Evolutionary conservation across 2,797 vertebrate genomes (phyloP).

Genomic region (Manis crassicaudata): DNA sequence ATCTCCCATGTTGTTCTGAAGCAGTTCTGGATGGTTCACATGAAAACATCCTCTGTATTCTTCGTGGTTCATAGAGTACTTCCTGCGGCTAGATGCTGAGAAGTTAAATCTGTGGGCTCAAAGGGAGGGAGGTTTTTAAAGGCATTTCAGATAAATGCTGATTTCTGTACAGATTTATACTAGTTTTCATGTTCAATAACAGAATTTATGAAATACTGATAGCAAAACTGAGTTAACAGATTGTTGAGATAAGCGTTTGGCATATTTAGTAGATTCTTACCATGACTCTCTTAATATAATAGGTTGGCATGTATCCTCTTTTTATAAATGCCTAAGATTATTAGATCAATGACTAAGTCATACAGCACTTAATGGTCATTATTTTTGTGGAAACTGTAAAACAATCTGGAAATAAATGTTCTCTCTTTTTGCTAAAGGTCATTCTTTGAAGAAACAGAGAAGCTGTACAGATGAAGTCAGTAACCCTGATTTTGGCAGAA

Average conservation of each 20-base stretch:
- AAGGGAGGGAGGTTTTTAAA: not conserved
- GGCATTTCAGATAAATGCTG: not conserved
- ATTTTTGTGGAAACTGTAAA: not conserved
- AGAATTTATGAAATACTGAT: not conserved
- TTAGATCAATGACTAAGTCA: not conserved
- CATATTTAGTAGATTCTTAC: not conserved
- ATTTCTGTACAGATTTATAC: not conserved
- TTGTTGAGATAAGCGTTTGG: not conserved
- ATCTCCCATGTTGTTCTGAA: not conserved
- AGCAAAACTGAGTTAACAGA: not conserved
- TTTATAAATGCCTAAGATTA: not conserved
- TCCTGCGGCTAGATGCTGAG: not conserved
- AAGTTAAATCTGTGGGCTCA: not conserved
- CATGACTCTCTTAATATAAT: not conserved
- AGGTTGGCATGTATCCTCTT: not conserved
- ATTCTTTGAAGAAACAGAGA: conserved; percentile 23
- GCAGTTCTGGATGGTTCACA: not conserved
- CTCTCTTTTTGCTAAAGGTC: conserved; percentile 16
- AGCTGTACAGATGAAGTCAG: not conserved
- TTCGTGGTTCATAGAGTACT: not conserved
- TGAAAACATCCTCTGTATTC: conserved; percentile 5
- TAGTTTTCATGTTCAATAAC: not conserved
- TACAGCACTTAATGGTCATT: not conserved
- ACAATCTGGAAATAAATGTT: not conserved
- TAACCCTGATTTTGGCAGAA: not conserved